A percentile compares a stretch with the other conserved stretches of the same genome.
Conservation (phyloP, 2,113 vertebrate genomes). For the Pomatostomus ruficeps region DNA sequence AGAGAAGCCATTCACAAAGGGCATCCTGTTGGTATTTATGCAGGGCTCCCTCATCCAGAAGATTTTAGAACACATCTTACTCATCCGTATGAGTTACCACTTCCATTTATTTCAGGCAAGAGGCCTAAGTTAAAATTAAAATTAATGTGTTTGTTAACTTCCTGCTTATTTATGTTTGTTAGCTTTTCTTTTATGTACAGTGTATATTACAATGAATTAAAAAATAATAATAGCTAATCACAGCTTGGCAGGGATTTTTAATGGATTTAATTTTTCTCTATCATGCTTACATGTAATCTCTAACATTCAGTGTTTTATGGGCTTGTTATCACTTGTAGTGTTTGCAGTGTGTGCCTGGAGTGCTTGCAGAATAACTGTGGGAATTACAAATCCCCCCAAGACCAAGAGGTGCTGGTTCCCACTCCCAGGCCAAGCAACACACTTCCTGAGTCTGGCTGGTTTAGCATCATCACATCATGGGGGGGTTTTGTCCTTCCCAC, state of each 20-base stretch:
- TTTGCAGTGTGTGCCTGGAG: neutral
- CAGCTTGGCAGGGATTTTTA: neutral
- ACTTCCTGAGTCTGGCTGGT: neutral
- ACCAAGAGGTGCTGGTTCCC: neutral
- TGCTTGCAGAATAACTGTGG: neutral
- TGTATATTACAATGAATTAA: slow-evolving; percentile 34
- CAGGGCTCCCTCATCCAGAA: neutral
- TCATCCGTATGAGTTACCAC: neutral
- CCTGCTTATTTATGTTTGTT: neutral
- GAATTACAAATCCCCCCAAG: neutral
- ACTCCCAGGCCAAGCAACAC: neutral
- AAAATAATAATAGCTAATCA: slow-evolving; percentile 42
- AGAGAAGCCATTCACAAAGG: neutral
- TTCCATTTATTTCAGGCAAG: neutral
- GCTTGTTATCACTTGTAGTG: neutral
- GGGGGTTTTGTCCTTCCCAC: neutral
- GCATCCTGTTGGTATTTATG: neutral
- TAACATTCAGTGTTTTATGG: neutral
- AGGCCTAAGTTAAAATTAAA: neutral
- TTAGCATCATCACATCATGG: neutral
- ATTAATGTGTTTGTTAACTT: slow-evolving; percentile 23
- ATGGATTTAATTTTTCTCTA: slow-evolving; percentile 37
- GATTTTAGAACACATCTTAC: neutral
- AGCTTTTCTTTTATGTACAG: neutral
- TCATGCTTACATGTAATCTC: neutral